Evolutionary conservation across 2,797 vertebrate genomes (phyloP).

Genomic region (Acipenser oxyrinchus): DNA sequence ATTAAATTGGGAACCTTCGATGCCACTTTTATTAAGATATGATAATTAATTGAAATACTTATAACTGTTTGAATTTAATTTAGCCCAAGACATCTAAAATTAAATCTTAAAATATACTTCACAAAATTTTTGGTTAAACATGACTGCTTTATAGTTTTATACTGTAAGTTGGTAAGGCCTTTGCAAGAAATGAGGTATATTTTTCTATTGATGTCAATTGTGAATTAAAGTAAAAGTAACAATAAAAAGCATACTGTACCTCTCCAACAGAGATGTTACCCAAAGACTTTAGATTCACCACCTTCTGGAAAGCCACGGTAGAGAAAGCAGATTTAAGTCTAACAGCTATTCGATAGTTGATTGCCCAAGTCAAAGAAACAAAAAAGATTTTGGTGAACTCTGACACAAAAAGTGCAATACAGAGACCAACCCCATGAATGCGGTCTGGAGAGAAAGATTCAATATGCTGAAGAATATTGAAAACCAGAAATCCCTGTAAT

Average conservation of each 20-base stretch:
- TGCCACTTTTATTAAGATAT: no score
- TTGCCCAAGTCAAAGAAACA: constrained; percentile 56
- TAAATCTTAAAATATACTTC: no score
- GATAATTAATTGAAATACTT: no score
- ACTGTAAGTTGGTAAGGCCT: no score
- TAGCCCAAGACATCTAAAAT: no score
- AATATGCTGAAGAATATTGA: constrained; percentile 52
- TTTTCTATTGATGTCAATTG: no score
- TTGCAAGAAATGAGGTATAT: no score
- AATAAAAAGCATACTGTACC: constrained; percentile 41
- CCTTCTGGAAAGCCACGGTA: constrained; percentile 58
- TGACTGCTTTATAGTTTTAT: no score
- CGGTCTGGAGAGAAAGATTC: constrained; percentile 19
- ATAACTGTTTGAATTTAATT: no score
- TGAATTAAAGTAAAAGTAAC: neutral
- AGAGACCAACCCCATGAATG: constrained; percentile 50
- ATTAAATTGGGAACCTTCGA: no score
- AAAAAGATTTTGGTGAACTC: constrained; percentile 60
- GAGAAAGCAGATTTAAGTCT: constrained; percentile 63
- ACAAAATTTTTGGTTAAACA: no score
- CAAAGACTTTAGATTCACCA: constrained; percentile 56
- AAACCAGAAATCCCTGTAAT: constrained; percentile 43
- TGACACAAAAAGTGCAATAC: constrained; percentile 52
- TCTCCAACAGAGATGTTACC: constrained; percentile 59
- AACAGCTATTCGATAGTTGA: constrained; percentile 63